Evolutionary conservation across 1,140 invertebrate species (phyloP).

Genomic region (Drosophila chauvacae): DNA sequence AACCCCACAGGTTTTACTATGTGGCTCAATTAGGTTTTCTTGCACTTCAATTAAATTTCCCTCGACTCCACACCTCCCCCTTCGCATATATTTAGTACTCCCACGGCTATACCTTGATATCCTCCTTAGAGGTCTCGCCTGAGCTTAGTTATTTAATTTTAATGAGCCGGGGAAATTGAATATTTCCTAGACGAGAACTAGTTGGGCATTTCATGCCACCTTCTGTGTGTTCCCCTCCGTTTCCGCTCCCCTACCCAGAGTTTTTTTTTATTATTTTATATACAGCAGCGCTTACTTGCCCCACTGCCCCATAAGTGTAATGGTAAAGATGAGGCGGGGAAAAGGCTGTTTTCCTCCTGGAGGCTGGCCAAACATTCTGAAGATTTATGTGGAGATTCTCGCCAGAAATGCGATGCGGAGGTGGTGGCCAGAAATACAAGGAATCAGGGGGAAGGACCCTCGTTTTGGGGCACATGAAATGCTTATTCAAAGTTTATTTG

Average conservation of each 20-base stretch:
- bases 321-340: constrained; percentile 8
- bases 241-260: too few species aligned
- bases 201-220: constrained; percentile 37
- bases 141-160: constrained; percentile 77
- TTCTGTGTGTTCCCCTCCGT: constrained; percentile 5
- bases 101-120: not conserved
- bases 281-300: constrained; percentile 63
- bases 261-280: constrained; percentile 59
- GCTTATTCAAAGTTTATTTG: constrained; percentile 83
- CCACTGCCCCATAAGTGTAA: constrained; percentile 60
- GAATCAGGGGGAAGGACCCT: constrained; percentile 21
- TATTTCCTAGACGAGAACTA: constrained; percentile 58
- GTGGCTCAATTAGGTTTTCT: not conserved
- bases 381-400: constrained; percentile 80
- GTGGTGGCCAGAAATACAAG: constrained; percentile 10
- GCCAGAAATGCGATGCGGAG: constrained; percentile 44
- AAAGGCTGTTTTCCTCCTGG: constrained; percentile 8
- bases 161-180: constrained; percentile 79
- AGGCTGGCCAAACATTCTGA: constrained; percentile 53
- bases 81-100: not conserved
- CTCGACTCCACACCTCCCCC: not conserved
- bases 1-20: constrained; percentile 5
- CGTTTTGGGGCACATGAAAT: constrained; percentile 66
- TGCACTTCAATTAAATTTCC: constrained; percentile 30
- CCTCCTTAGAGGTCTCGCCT: constrained; percentile 1